Percentiles rank a stretch among this genome's conserved stretches.
phyloP scores from a whole-genome alignment of 2,888 invertebrate genomes.

The Agrotis segetum region DNA sequence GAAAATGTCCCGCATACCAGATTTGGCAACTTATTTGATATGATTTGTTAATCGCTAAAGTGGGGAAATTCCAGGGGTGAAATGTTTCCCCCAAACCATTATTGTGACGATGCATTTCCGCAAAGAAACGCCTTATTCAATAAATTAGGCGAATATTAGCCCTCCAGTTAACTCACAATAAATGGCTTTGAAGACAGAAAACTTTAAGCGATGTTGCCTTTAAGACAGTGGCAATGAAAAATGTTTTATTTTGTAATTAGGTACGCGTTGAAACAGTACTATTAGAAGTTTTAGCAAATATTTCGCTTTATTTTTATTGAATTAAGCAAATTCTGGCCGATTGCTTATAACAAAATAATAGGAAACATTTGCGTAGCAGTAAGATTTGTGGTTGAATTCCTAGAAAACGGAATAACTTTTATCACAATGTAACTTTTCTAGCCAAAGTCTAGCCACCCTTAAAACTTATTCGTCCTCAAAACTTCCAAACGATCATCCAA shows the following conservation, averaged over 20 bases:
- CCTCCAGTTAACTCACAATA: conserved; percentile 36
- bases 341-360: too few relatives aligned
- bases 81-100: conserved; percentile 57
- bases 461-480: conserved; percentile 14
- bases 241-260: neutral
- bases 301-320: neutral
- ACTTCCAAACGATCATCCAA: conserved; percentile 33
- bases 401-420: neutral
- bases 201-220: conserved; percentile 17
- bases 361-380: too few relatives aligned
- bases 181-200: conserved; percentile 34
- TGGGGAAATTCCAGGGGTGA: conserved; percentile 52
- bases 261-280: fast-evolving
- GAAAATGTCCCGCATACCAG: conserved; percentile 26
- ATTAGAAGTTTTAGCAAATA: neutral
- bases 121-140: conserved; percentile 60
- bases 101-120: conserved; percentile 61
- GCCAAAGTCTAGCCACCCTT: conserved; percentile 14
- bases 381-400: too few relatives aligned
- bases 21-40: conserved; percentile 54
- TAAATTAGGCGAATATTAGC: conserved; percentile 55
- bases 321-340: neutral
- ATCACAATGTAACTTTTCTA: conserved; percentile 12
- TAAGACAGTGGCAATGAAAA: neutral
- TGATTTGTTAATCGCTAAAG: conserved; percentile 55